A percentile compares a stretch with the other conserved stretches of the same genome.
Conservation (phyloP, 2,888 invertebrate genomes). For the Drosophila planitibia region DNA sequence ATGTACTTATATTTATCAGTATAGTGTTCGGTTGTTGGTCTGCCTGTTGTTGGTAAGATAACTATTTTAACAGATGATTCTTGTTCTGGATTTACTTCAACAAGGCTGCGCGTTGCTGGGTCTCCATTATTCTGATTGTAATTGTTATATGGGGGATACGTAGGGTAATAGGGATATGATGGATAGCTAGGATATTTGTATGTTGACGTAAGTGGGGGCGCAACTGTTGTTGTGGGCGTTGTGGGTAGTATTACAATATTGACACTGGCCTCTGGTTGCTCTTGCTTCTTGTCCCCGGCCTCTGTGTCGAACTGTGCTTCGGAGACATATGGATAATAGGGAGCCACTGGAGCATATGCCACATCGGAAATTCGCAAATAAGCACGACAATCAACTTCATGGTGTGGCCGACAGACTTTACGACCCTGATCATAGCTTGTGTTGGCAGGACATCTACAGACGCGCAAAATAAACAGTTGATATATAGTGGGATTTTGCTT, state of each 20-base stretch:
- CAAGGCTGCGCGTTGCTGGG: constrained; percentile 6
- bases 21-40: constrained; percentile 5
- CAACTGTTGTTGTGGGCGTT: constrained; percentile 16
- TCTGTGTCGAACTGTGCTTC: constrained; percentile 13
- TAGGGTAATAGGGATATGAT: constrained; percentile 16
- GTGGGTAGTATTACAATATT: constrained; percentile 30
- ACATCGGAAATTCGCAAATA: constrained; percentile 59
- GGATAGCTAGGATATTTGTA: constrained; percentile 12
- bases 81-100: constrained; percentile 1
- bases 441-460: constrained; percentile 74
- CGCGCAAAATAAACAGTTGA: background rate
- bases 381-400: constrained; percentile 63
- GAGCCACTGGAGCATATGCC: constrained; percentile 53
- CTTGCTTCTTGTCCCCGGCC: constrained; percentile 31
- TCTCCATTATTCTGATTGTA: background rate
- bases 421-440: constrained; percentile 67
- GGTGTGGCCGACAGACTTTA: constrained; percentile 67
- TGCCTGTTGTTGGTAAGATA: constrained; percentile 20
- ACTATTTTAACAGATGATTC: constrained; percentile 28
- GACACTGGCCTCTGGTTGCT: background rate
- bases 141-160: constrained; percentile 7
- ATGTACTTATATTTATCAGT: constrained; percentile 21
- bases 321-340: constrained; percentile 48
- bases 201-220: constrained; percentile 7
- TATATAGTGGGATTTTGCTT: background rate